These are phyloP conservation scores for Cheilosia impressa DNA, from an alignment of 2,888 invertebrate genomes.

Conservation along the genomic window DNA sequence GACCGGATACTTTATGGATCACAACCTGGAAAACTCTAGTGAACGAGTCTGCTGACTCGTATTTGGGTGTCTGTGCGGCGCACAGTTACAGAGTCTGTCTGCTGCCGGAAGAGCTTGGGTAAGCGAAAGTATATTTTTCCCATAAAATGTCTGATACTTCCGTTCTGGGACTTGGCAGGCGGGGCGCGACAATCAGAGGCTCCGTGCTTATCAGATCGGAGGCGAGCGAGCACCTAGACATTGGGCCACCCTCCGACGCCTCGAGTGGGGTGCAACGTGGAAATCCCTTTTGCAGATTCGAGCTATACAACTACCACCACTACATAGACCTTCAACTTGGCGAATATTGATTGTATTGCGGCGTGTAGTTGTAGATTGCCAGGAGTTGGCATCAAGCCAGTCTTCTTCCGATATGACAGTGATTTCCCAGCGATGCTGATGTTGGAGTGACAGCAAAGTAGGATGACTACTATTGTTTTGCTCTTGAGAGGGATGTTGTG, in stretches of 20 bases:
- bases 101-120: slow-evolving; percentile 60
- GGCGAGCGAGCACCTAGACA: slow-evolving; percentile 65
- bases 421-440: slow-evolving; percentile 66
- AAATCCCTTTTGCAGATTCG: slow-evolving; percentile 31
- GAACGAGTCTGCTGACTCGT: slow-evolving; percentile 44
- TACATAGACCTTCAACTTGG: slow-evolving; percentile 30
- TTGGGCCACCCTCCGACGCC: slow-evolving; percentile 4
- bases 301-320: background rate
- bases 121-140: slow-evolving; percentile 70
- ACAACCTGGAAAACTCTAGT: slow-evolving; percentile 57
- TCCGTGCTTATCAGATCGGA: slow-evolving; percentile 70
- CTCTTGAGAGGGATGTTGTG: slow-evolving; percentile 16
- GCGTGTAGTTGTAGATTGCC: slow-evolving; percentile 51
- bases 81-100: slow-evolving; percentile 31
- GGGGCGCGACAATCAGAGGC: slow-evolving; percentile 45
- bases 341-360: slow-evolving; percentile 73
- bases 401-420: slow-evolving; percentile 66
- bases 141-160: slow-evolving; percentile 71
- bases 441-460: slow-evolving; percentile 51
- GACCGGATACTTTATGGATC: slow-evolving; percentile 69
- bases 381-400: slow-evolving; percentile 72
- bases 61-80: slow-evolving; percentile 51
- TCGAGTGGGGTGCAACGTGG: background rate
- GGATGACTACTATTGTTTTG: slow-evolving; percentile 35
- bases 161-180: slow-evolving; percentile 56